These are phyloP conservation scores for Spatulosminthurus flaviceps DNA, from an alignment of 2,888 invertebrate genomes.

Conservation along the genomic window DNA sequence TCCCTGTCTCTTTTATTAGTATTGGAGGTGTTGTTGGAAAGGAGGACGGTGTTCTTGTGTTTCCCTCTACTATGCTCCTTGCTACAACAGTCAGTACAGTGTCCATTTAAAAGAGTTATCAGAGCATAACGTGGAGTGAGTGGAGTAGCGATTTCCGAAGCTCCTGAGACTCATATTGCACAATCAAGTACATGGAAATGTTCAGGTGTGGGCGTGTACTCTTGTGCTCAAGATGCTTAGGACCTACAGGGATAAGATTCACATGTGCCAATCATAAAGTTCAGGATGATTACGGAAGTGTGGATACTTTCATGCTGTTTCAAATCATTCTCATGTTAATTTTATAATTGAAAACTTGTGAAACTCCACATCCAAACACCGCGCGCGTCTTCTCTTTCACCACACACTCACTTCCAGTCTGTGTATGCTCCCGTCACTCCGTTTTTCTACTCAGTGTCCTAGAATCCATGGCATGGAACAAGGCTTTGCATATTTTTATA, in stretches of 20 bases:
- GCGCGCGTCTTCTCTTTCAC: too few relatives aligned
- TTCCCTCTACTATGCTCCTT: neutral
- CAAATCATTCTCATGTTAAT: conserved; percentile 47
- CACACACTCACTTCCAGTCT: too few relatives aligned
- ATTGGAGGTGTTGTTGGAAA: too few relatives aligned
- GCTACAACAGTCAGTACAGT: neutral
- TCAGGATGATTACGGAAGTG: neutral
- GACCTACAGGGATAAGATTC: neutral
- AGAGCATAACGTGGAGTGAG: conserved; percentile 35
- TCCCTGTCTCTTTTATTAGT: too few relatives aligned
- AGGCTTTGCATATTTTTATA: too few relatives aligned
- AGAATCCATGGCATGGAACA: too few relatives aligned
- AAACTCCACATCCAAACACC: too few relatives aligned
- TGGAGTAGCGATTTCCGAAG: conserved; percentile 33
- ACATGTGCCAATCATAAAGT: conserved; percentile 13
- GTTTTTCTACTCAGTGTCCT: too few relatives aligned
- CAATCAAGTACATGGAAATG: too few relatives aligned
- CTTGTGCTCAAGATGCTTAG: neutral
- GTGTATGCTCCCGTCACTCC: too few relatives aligned
- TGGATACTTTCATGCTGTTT: neutral
- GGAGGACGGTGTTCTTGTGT: neutral
- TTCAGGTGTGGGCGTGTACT: neutral
- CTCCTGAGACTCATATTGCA: neutral
- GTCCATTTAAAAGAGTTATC: conserved; percentile 45
- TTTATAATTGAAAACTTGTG: conserved; percentile 46